Conservation (phyloP, 2,797 vertebrate genomes). For the Fistularia commersonii region DNA sequence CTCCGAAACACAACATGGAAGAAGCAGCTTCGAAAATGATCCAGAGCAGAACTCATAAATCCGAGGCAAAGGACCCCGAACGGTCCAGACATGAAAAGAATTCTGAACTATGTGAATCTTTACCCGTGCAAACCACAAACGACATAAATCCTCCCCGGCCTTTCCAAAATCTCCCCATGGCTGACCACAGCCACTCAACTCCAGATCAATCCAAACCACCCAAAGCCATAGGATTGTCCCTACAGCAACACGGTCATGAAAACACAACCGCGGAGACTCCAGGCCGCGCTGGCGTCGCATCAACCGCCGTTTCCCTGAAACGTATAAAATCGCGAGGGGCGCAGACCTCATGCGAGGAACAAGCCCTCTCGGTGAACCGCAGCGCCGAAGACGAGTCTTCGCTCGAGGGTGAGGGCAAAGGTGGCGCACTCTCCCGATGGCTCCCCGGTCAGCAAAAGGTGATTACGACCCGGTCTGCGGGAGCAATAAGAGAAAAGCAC, state of each 20-base stretch:
- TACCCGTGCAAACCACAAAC: conserved; percentile 12
- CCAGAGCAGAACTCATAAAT: conserved; percentile 22
- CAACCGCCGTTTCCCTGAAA: conserved; percentile 20
- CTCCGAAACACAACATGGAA: conserved; percentile 19
- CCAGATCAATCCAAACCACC: conserved; percentile 17
- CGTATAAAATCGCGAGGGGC: conserved; percentile 16
- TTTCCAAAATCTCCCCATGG: conserved; percentile 8
- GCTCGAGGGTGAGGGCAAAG: conserved; percentile 16
- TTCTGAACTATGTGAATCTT: conserved; percentile 14
- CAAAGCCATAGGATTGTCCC: conserved; percentile 4
- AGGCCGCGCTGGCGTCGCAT: conserved; percentile 9
- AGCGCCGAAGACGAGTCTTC: conserved; percentile 19
- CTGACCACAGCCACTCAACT: conserved; percentile 5
- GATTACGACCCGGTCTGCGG: conserved; percentile 10
- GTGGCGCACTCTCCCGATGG: conserved; percentile 16
- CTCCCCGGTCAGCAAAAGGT: conserved; percentile 35
- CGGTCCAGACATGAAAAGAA: conserved; percentile 16
- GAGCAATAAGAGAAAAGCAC: conserved; percentile 16
- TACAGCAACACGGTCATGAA: conserved; percentile 17
- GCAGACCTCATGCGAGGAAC: conserved; percentile 25
- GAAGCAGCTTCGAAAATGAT: conserved; percentile 3
- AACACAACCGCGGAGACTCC: conserved; percentile 29
- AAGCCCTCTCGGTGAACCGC: conserved; percentile 2
- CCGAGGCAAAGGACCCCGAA: conserved; percentile 7
- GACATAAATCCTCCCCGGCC: conserved; percentile 14